Evolutionary conservation across 2,888 invertebrate genomes (phyloP), one percentile per base, ranked within the genome.

Genomic region (Drosophila atripex): DNA sequence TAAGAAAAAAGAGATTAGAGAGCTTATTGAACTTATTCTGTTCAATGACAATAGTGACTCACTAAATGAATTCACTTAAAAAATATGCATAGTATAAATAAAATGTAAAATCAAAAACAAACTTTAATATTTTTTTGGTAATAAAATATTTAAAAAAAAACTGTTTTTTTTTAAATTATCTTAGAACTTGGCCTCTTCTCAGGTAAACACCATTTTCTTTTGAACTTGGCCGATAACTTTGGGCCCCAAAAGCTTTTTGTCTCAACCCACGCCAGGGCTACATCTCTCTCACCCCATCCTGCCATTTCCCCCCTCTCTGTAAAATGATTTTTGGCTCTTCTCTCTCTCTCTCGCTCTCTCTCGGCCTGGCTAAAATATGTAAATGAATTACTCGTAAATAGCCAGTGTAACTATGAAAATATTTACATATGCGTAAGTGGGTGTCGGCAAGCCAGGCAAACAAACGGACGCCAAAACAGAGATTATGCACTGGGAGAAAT

Each of bases 341-440:
- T 39, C 39, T 39, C 39, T 16, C 43, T 30, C 6, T 12, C 45
- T 6, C 54, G 23, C 46, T 11, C 6, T 9, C 5, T 23, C 21
- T 23, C 4, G 21, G 21, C 21, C 32, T n/a, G 18, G 46, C 54
- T 23, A 25, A 6, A 12, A 64, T 64, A 66, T 66, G 63, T 64
- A 64, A 66, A 64, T 64, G 68, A 64, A 66, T 64, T 66, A 53
- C 53, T 64, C 53, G 63, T 46, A 64, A 64, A 66, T 64, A 46
- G 46, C 54, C 16, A 46, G 54, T 23, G 23, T 23, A 56, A 70
- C 69, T 56, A 68, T 49, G 54, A 47, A 71, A 80, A 72, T 80
- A 80, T 85, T 78, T 72, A 85, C 78, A 80, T 57, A 78, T 75
- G 76, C 71, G 61, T 60, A 75, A 65, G 75, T 71, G 58, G 69